A percentile compares a stretch with the other conserved stretches of the same genome.
phyloP scores from a whole-genome alignment of 2,797 vertebrate species.

The Sebastes matsubarae region DNA sequence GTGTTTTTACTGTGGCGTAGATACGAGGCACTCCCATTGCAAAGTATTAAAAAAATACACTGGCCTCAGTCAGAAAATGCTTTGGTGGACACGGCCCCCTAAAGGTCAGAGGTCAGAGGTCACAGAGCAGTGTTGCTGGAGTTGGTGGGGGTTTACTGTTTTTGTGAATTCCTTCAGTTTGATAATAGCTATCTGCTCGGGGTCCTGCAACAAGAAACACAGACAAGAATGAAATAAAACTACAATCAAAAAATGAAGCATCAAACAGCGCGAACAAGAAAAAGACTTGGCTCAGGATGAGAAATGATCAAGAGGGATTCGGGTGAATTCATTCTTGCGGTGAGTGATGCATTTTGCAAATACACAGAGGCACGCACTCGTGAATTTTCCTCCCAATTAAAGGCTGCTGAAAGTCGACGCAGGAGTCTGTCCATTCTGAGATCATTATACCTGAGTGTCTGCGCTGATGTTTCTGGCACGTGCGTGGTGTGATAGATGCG shows the following conservation, averaged over 20 bases:
- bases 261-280: not conserved
- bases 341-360: conserved; percentile 15
- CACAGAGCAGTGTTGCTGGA: not conserved
- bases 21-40: too few species aligned
- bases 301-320: conserved; percentile 22
- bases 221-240: not conserved
- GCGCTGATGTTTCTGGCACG: not conserved
- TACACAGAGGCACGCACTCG: not conserved
- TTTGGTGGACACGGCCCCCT: too few species aligned
- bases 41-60: too few species aligned
- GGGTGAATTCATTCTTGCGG: conserved; percentile 13
- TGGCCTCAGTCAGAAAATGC: too few species aligned
- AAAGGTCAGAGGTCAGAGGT: not conserved
- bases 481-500: conserved; percentile 9
- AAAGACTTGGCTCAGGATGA: not conserved
- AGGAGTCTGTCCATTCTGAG: conserved; percentile 3
- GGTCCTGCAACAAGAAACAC: not conserved
- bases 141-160: not conserved
- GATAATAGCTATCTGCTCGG: not conserved
- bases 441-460: conserved; percentile 12
- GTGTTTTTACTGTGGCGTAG: too few species aligned
- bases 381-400: conserved; percentile 43
- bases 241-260: not conserved
- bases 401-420: conserved; percentile 19
- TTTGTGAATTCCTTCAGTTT: not conserved